A percentile compares a stretch with the other conserved stretches of the same genome.
Conservation (phyloP, 2,888 invertebrate genomes). For the Chesias legatella region DNA sequence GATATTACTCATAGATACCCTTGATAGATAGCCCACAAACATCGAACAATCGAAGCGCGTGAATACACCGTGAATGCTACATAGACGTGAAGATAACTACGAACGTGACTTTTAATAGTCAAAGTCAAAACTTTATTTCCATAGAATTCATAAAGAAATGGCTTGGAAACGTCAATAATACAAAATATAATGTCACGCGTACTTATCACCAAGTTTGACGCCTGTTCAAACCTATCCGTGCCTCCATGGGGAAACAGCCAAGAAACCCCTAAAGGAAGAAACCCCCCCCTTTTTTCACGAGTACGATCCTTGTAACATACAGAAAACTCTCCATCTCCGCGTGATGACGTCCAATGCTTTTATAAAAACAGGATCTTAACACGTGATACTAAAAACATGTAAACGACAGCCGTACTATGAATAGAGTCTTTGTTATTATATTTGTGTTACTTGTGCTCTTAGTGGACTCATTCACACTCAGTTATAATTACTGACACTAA, state of each 20-base stretch:
- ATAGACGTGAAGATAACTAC: constrained; percentile 11
- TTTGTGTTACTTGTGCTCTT: constrained; percentile 67
- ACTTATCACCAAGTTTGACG: too few species aligned
- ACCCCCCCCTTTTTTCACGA: too few species aligned
- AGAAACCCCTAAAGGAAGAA: too few species aligned
- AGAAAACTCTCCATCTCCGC: constrained; percentile 22
- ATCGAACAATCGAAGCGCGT: constrained; percentile 31
- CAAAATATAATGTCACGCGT: too few species aligned
- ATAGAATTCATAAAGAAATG: too few species aligned
- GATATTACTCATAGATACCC: constrained; percentile 71
- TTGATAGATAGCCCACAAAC: constrained; percentile 71
- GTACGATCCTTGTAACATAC: too few species aligned
- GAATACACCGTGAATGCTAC: too few species aligned
- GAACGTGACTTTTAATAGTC: constrained; percentile 16
- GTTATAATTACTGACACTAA: constrained; percentile 75
- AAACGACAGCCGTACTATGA: constrained; percentile 53
- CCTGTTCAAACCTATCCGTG: too few species aligned
- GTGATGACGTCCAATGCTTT: constrained; percentile 30
- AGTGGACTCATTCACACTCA: constrained; percentile 75
- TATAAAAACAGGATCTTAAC: constrained; percentile 37
- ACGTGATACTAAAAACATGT: constrained; percentile 54
- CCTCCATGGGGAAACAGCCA: too few species aligned
- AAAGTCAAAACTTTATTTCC: too few species aligned
- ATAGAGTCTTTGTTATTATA: constrained; percentile 75
- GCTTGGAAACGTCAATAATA: too few species aligned